Conservation (phyloP, 2,113 vertebrate species). For the Thomomys bottae region DNA sequence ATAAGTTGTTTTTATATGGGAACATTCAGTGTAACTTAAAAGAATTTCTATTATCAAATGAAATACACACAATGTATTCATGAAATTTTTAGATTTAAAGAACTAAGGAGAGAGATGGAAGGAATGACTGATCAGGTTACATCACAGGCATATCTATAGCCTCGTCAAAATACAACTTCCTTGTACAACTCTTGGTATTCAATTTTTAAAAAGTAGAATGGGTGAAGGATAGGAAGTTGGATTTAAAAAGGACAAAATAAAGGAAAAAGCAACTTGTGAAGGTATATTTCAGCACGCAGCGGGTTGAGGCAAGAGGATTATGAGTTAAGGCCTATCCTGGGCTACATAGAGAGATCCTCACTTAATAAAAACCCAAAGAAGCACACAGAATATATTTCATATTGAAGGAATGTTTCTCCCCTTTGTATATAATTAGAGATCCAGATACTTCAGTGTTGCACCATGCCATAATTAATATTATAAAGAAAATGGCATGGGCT, state of each 20-base stretch:
- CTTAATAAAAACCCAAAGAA: background rate
- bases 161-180: too few relatives aligned
- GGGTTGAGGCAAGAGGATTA: too few relatives aligned
- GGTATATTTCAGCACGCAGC: too few relatives aligned
- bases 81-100: too few relatives aligned
- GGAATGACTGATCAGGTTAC: too few relatives aligned
- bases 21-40: conserved; percentile 16
- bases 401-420: background rate
- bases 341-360: too few relatives aligned
- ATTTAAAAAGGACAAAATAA: background rate
- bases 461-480: background rate
- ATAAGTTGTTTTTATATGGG: background rate
- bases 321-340: too few relatives aligned
- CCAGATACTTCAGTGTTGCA: background rate
- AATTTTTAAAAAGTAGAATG: too few relatives aligned
- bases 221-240: background rate
- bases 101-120: too few relatives aligned
- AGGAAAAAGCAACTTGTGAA: background rate
- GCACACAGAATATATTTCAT: too few relatives aligned
- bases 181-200: too few relatives aligned
- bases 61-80: background rate
- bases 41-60: background rate
- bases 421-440: background rate
- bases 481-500: background rate
- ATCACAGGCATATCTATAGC: too few relatives aligned